These are phyloP conservation scores for Rhagologus leucostigma DNA, from an alignment of 2,113 vertebrate species.

Conservation along the genomic window DNA sequence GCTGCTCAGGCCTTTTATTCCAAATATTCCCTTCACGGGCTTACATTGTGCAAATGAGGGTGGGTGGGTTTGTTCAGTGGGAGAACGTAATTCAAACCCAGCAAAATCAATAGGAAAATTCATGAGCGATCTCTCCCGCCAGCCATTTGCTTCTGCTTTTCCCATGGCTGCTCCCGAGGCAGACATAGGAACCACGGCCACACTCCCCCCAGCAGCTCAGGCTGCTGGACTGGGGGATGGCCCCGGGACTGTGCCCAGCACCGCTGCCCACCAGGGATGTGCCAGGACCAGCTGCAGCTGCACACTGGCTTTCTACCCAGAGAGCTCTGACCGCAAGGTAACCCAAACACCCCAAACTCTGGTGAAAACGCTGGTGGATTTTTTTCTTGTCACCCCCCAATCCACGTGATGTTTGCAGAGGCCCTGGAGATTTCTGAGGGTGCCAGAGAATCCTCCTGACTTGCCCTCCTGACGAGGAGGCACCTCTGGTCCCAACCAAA, in stretches of 20 bases:
- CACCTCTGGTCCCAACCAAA: background rate
- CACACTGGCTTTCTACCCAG: accelerated
- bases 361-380: accelerated
- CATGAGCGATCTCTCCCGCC: background rate
- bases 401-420: accelerated
- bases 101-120: background rate
- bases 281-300: background rate
- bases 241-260: accelerated
- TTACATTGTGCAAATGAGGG: background rate
- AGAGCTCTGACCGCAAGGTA: background rate
- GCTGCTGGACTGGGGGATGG: background rate
- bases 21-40: background rate
- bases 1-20: background rate
- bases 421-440: accelerated
- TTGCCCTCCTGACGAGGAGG: accelerated
- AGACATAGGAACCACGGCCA: accelerated
- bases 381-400: accelerated
- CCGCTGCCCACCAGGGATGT: background rate
- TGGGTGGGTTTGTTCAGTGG: background rate
- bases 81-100: background rate
- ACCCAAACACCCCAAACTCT: background rate
- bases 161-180: accelerated
- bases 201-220: accelerated
- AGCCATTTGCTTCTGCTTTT: background rate
- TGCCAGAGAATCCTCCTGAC: accelerated